Base-by-base conservation (phyloP, 2,113 vertebrate genomes). In the Chlamydotis undulata region DNA sequence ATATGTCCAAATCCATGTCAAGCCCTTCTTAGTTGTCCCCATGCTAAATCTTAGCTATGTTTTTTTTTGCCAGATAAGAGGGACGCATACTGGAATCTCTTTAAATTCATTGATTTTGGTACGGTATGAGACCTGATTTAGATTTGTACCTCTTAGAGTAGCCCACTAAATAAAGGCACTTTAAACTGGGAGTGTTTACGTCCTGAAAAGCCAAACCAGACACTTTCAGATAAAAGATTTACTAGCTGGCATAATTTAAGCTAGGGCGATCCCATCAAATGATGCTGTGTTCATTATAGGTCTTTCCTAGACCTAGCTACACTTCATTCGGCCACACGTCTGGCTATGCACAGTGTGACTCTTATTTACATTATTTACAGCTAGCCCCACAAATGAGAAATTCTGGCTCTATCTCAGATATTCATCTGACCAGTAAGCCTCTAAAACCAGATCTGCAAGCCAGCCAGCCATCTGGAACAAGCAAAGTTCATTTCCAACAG, bases 391-490 rank as follows among this genome's bases (percentile, higher is more conserved):
- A 73, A 41, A 90, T 22, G 4, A 91, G 57, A 94, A 76, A 47
- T 80, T 82, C 65, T 87, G 19, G 3, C 21, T 78, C 53, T 75
- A 16, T 56, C 80, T 89, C 43, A 52, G 26, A 49, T 75, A 39
- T 14, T 79, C 29, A 64, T 84, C 73, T 24, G 3, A 84, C 56
- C 9, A 90, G 35, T 4, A 78, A 84, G 26, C 24, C n/a, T 90
- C 68, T 88, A 47, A 95, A 88, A 41, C 12, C 70, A 93, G 55
- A 60, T 96, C 59, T 95, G 47, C 79, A 90, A 87, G 28, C 31
- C 70, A 92, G n/a, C 6, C 71, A 92, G 60, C 60, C 64, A 78
- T 21, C 73, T 92, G 76, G 41, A 93, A 92, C 25, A 95, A 52
- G 64, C 37, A 75, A 92, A 88, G 73, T 75, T 89, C 0, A 31